phyloP scores from a whole-genome alignment of 2,797 vertebrate genomes.

The Enteromius anoplus region DNA sequence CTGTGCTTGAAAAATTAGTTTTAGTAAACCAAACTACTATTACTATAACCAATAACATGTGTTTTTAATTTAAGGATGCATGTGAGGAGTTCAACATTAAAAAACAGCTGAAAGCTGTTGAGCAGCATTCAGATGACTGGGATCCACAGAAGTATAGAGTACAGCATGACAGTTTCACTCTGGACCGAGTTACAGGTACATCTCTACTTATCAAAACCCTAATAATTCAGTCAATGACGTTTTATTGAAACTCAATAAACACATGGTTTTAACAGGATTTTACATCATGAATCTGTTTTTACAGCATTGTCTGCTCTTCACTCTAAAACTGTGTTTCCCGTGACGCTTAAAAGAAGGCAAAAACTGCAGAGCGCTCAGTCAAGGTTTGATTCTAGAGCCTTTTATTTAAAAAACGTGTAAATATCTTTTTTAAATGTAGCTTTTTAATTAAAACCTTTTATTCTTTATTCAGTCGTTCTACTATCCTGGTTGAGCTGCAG shows the following conservation, averaged over 20 bases:
- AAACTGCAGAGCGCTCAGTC: constrained; percentile 80
- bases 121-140: constrained; percentile 74
- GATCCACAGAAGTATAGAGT: constrained; percentile 72
- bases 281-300: constrained; percentile 23
- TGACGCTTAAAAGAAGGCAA: constrained; percentile 77
- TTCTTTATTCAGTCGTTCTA: constrained; percentile 70
- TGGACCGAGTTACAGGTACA: constrained; percentile 80
- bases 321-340: constrained; percentile 74
- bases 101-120: constrained; percentile 71
- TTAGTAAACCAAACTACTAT: not conserved
- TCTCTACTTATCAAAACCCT: not conserved
- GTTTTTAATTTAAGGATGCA: constrained; percentile 70
- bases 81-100: constrained; percentile 78
- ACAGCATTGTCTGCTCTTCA: constrained; percentile 77
- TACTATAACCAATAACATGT: not conserved
- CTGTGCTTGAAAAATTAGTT: not conserved
- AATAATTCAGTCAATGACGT: not conserved
- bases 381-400: constrained; percentile 69
- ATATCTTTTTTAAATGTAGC: not conserved
- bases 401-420: not conserved
- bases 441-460: not conserved
- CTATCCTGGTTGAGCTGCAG: constrained; percentile 80
- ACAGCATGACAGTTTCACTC: constrained; percentile 63
- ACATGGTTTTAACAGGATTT: not conserved
- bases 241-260: not conserved